Evolutionary conservation across 2,888 invertebrate genomes (phyloP).

Genomic region (Leucozona laternaria): DNA sequence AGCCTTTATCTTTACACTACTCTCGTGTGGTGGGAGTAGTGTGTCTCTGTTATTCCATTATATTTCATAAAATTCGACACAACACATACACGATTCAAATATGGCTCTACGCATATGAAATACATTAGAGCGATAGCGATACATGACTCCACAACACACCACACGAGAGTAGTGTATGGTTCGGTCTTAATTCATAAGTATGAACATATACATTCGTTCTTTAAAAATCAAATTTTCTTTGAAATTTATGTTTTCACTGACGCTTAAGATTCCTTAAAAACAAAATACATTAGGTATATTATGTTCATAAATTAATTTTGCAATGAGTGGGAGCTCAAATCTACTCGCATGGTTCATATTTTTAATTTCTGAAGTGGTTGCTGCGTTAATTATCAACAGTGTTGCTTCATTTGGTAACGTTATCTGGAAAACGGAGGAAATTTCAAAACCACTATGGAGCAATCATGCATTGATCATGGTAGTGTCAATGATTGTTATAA

Average conservation of each 20-base stretch:
- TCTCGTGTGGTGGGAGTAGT: too few relatives aligned
- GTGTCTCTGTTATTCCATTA: too few relatives aligned
- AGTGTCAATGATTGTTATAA: constrained; percentile 30
- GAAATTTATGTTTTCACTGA: neutral
- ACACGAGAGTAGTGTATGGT: too few relatives aligned
- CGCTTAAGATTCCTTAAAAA: neutral
- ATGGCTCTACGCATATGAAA: too few relatives aligned
- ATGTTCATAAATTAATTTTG: neutral
- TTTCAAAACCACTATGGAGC: neutral
- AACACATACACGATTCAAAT: too few relatives aligned
- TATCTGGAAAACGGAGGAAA: neutral
- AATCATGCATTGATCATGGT: constrained; percentile 47
- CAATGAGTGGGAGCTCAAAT: neutral
- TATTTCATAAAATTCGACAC: too few relatives aligned
- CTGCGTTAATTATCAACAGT: constrained; percentile 1
- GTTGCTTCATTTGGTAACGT: neutral
- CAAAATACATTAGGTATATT: neutral
- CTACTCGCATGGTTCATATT: constrained; percentile 36
- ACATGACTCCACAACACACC: too few relatives aligned
- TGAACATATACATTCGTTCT: too few relatives aligned
- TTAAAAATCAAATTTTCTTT: neutral
- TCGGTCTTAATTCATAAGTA: too few relatives aligned
- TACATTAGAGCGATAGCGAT: too few relatives aligned
- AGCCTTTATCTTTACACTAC: too few relatives aligned
- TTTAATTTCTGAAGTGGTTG: constrained; percentile 38